Conservation (phyloP, 2,113 vertebrate species). For the Chitala chitala region DNA sequence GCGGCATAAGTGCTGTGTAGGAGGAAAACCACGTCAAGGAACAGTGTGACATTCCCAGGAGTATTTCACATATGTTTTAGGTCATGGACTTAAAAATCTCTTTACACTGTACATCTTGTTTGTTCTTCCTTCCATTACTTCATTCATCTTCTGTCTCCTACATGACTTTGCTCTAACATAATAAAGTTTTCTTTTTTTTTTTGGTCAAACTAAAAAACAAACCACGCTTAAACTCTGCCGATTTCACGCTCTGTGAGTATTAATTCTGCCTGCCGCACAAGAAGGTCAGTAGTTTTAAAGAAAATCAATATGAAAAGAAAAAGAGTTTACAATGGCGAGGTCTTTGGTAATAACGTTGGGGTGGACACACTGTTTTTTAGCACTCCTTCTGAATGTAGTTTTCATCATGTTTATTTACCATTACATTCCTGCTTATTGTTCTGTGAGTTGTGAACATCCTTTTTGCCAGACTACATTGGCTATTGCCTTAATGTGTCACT, state of each 20-base stretch:
- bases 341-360: background rate
- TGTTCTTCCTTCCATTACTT: too few relatives aligned
- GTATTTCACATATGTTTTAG: too few relatives aligned
- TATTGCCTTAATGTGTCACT: conserved; percentile 21
- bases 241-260: background rate
- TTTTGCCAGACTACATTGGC: conserved; percentile 28
- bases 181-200: too few relatives aligned
- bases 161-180: too few relatives aligned
- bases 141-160: too few relatives aligned
- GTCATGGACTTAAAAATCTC: too few relatives aligned
- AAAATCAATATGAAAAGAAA: background rate
- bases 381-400: conserved; percentile 1
- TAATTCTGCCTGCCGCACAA: background rate
- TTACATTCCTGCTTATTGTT: background rate
- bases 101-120: too few relatives aligned
- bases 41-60: too few relatives aligned
- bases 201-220: background rate
- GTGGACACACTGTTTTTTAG: background rate
- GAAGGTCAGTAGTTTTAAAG: conserved; percentile 7
- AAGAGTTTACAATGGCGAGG: background rate
- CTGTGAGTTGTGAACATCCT: conserved; percentile 30
- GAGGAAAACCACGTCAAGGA: too few relatives aligned
- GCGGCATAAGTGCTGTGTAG: too few relatives aligned
- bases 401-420: conserved; percentile 18
- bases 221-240: background rate